Evolutionary conservation across 1,140 invertebrate species (phyloP).

Genomic region (Mylabris phalerata): DNA sequence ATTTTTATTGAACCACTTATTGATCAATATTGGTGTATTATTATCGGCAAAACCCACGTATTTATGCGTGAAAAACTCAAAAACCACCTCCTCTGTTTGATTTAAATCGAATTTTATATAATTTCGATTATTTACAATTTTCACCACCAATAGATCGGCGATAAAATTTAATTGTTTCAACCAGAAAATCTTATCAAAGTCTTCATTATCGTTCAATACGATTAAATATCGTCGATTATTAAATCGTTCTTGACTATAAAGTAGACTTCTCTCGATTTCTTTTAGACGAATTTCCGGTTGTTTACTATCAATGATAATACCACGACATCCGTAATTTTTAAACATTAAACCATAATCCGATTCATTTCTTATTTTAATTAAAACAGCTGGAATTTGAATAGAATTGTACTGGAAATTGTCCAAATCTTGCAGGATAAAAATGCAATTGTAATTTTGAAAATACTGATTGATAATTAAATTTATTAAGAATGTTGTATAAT

Average conservation of each 20-base stretch:
- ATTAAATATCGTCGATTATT: conserved; percentile 16
- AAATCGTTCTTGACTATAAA: conserved; percentile 3
- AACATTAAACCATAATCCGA: conserved; percentile 10
- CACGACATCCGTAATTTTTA: conserved; percentile 13
- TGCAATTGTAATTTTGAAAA: too few relatives aligned
- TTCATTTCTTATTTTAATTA: background rate
- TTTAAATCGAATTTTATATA: background rate
- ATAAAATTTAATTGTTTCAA: conserved; percentile 22
- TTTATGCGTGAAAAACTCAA: conserved; percentile 26
- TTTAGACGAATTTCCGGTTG: conserved; percentile 5
- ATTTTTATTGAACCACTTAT: conserved; percentile 30
- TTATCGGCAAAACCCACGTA: conserved; percentile 20
- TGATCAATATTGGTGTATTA: conserved; percentile 18
- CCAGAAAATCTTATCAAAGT: conserved; percentile 16
- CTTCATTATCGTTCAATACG: background rate
- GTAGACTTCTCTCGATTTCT: conserved; percentile 15
- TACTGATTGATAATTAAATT: too few relatives aligned
- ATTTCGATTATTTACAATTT: background rate
- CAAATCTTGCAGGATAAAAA: too few relatives aligned
- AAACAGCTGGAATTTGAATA: too few relatives aligned
- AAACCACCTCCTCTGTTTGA: background rate
- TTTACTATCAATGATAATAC: conserved; percentile 11
- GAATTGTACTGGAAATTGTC: too few relatives aligned
- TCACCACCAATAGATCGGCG: conserved; percentile 21
- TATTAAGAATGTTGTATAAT: too few relatives aligned